Evolutionary conservation across 2,888 invertebrate genomes (phyloP).

Genomic region (Agrypnus murinus): DNA sequence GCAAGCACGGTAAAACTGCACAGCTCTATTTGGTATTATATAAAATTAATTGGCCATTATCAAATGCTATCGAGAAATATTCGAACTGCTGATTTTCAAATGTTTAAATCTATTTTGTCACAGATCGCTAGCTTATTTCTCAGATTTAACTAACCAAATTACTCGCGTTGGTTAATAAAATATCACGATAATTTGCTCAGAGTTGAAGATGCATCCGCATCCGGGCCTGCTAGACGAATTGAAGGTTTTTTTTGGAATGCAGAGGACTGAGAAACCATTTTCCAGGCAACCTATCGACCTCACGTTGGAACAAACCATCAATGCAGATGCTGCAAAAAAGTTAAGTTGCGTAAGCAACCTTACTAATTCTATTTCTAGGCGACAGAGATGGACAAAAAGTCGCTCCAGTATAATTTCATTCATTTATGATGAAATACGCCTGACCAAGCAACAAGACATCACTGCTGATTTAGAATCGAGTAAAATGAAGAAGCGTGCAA

Average conservation of each 20-base stretch:
- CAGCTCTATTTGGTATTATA: constrained; percentile 62
- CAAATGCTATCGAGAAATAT: constrained; percentile 45
- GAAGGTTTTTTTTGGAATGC: constrained; percentile 2
- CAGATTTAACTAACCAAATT: constrained; percentile 58
- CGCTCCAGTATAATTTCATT: too few relatives aligned
- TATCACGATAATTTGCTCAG: constrained; percentile 51
- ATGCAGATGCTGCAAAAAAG: constrained; percentile 7
- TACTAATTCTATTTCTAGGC: constrained; percentile 12
- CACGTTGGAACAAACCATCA: constrained; percentile 16
- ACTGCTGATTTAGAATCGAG: too few relatives aligned
- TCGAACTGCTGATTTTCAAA: not conserved
- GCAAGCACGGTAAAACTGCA: constrained; percentile 61
- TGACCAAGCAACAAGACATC: too few relatives aligned
- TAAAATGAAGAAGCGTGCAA: too few relatives aligned
- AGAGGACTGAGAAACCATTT: constrained; percentile 7
- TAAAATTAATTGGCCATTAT: constrained; percentile 60
- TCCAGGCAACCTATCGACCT: constrained; percentile 4
- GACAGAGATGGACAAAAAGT: constrained; percentile 15
- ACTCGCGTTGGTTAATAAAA: constrained; percentile 50
- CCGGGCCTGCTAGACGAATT: constrained; percentile 46
- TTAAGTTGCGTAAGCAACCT: not conserved
- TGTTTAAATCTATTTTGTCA: not conserved
- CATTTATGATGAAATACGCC: too few relatives aligned
- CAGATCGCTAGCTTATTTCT: constrained; percentile 46
- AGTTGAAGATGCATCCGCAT: constrained; percentile 47